A percentile compares a stretch with the other conserved stretches of the same genome.
phyloP scores from a whole-genome alignment of 1,140 invertebrate species.

The Atta texana region DNA sequence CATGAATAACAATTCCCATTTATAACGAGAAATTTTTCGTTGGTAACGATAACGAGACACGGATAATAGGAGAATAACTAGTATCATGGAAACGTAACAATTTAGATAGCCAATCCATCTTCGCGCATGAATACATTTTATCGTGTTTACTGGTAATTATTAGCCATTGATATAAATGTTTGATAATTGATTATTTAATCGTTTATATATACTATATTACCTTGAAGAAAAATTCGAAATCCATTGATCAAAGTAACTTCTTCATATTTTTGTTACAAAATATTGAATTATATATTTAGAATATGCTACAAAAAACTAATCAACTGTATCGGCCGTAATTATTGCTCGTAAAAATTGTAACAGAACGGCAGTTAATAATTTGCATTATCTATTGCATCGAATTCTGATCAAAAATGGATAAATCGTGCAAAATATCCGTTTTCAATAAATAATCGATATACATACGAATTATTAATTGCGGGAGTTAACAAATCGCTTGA shows the following conservation, averaged over 20 bases:
- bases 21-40: slow-evolving; percentile 52
- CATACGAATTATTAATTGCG: slow-evolving; percentile 20
- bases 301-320: neutral
- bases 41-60: slow-evolving; percentile 47
- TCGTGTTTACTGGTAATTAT: slow-evolving; percentile 36
- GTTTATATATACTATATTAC: neutral
- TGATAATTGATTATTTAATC: slow-evolving; percentile 15
- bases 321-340: neutral
- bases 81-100: slow-evolving; percentile 52
- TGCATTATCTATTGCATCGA: slow-evolving; percentile 1
- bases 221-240: neutral
- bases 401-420: slow-evolving; percentile 25
- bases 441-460: slow-evolving; percentile 14
- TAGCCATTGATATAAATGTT: slow-evolving; percentile 13
- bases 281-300: neutral
- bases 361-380: neutral
- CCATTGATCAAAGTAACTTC: neutral
- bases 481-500: slow-evolving; percentile 22
- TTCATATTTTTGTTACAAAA: slow-evolving; percentile 10
- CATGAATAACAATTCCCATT: slow-evolving; percentile 55
- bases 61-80: slow-evolving; percentile 56
- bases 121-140: slow-evolving; percentile 40
- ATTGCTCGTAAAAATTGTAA: neutral
- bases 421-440: slow-evolving; percentile 10
- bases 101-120: slow-evolving; percentile 51